Base-by-base conservation (phyloP, 2,797 vertebrate genomes). In the Podarcis siculus region DNA sequence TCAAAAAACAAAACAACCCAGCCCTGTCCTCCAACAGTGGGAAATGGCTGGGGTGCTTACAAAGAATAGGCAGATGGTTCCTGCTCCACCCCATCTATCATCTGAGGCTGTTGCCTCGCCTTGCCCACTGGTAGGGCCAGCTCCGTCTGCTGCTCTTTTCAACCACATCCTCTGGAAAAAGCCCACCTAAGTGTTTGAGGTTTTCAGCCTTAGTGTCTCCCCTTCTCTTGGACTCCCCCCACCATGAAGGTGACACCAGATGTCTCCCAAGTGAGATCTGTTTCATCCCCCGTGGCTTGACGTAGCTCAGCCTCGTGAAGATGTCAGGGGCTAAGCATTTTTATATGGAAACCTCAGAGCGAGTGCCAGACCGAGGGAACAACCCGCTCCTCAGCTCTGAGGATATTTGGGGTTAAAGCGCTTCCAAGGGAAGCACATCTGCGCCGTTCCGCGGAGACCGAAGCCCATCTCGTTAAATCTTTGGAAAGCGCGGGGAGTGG, bases 291-390 rank as follows among this genome's bases (percentile, higher is more conserved):
- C 30, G 67, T n/a, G 82, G 45, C 12, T 30, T 75, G 76, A 58
- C 13, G 82, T 6, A 73, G n/a, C 35, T 4, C 27, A 35, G 78
- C 17, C 39, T 37, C 55, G 58, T 42, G 27, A 88, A 45, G 87
- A 32, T 79, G 82, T 84, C 87, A 89, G 83, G 67, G 30, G 49
- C 76, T 27, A 45, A 77, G n/a, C 19, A 73, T 80, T 89, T 80
- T 84, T 85, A 79, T 66, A n/a, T 79, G 82, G 69, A 64, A 61
- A 79, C 67, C 77, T 85, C 39, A 30, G 83, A 42, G 55, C 82
- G 12, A 71, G 19, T 30, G 82, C 87, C 76, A 85, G 67, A 37
- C 64, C 73, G 23, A 39, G 2, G 8, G 69, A 85, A 85, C 82
- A 45, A 30, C 0, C 37, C 1, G 7, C 12, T 25, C 30, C 86